Conservation (phyloP, 2,888 invertebrate species). For the Nomada ruficornis region DNA sequence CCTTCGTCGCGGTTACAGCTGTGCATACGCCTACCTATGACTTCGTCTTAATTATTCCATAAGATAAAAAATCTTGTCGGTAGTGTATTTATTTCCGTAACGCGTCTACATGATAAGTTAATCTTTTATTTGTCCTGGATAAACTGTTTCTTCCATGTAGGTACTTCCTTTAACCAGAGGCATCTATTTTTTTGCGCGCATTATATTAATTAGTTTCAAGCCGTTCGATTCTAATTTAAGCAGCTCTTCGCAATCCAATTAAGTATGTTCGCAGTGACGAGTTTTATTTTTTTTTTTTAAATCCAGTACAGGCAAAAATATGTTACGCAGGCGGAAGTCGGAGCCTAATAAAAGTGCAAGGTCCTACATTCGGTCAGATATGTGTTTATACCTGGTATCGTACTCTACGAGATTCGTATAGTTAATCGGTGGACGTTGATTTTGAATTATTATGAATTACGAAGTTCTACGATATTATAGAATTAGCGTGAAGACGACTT, state of each 20-base stretch:
- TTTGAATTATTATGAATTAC: background rate
- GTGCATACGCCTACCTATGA: background rate
- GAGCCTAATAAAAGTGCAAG: background rate
- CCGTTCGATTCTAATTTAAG: background rate
- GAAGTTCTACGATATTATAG: background rate
- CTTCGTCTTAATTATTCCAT: constrained; percentile 2
- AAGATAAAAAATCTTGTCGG: constrained; percentile 19
- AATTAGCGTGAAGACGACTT: background rate
- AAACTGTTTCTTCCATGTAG: background rate
- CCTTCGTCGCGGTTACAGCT: background rate
- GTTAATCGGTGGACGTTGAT: background rate
- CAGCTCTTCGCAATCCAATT: background rate
- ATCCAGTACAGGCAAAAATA: background rate
- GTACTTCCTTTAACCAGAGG: background rate
- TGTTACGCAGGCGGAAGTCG: background rate
- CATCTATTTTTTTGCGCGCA: background rate
- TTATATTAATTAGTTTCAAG: background rate
- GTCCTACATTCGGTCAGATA: background rate
- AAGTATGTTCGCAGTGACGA: background rate
- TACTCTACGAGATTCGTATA: background rate
- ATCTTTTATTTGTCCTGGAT: background rate
- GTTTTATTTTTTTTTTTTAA: constrained; percentile 8
- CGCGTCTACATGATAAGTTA: background rate
- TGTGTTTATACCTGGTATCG: background rate
- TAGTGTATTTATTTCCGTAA: background rate